A percentile compares a stretch with the other conserved stretches of the same genome.
Conservation (phyloP, 2,113 vertebrate genomes). For the Galemys pyrenaicus region DNA sequence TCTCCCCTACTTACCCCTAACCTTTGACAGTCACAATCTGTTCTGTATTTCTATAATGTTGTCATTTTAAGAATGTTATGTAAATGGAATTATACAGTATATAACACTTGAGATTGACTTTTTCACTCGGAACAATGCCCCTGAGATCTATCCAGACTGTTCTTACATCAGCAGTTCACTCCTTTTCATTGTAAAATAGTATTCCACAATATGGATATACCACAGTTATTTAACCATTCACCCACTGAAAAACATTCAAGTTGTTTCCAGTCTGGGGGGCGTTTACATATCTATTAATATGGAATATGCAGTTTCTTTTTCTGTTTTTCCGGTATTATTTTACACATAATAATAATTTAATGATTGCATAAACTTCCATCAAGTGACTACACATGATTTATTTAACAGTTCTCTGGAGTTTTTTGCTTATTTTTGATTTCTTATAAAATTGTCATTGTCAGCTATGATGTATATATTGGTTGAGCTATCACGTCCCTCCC, state of each 20-base stretch:
- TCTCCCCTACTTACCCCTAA: too few relatives aligned
- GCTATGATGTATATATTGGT: not conserved
- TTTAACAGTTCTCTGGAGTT: not conserved
- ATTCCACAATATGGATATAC: not conserved
- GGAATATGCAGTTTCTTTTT: not conserved
- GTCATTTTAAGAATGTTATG: not conserved
- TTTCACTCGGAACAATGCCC: not conserved
- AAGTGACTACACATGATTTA: not conserved
- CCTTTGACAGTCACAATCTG: not conserved
- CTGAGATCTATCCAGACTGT: not conserved
- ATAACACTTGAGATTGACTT: not conserved
- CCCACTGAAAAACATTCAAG: not conserved
- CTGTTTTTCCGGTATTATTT: slow-evolving; percentile 22
- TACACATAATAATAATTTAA: not conserved
- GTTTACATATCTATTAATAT: not conserved
- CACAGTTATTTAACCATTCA: not conserved
- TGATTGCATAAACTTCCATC: not conserved
- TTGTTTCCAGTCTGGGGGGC: too few relatives aligned
- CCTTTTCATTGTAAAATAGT: not conserved
- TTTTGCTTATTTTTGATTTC: slow-evolving; percentile 35
- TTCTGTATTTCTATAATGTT: not conserved
- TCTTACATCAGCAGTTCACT: not conserved
- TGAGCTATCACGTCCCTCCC: not conserved
- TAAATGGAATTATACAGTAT: not conserved
- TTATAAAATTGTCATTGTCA: slow-evolving; percentile 18